A percentile compares a stretch with the other conserved stretches of the same genome.
Conservation (phyloP, 37 sponge, comb jelly and placozoan species). For the Beroe forskalii region DNA sequence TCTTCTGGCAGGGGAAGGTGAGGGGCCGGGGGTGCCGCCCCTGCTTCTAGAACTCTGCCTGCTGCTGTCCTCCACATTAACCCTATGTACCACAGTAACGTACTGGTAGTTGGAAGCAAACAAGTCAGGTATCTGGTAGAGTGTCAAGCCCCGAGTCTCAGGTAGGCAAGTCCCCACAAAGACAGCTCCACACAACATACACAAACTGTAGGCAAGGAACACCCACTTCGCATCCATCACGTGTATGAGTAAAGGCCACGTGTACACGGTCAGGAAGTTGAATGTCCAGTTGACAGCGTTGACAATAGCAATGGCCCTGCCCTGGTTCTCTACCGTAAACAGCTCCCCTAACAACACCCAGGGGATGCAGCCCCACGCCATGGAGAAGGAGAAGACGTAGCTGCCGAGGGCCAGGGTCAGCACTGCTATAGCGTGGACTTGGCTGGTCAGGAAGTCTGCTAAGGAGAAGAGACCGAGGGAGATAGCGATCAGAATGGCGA, state of each 20-base stretch:
- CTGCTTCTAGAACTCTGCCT: no score
- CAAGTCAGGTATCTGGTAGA: constrained; percentile 14
- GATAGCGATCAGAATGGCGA: background rate
- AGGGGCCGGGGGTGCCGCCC: no score
- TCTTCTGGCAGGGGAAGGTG: no score
- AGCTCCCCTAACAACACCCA: constrained; percentile 42
- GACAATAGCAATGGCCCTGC: background rate
- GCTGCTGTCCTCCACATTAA: no score
- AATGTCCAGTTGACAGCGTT: constrained; percentile 26
- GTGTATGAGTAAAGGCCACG: background rate
- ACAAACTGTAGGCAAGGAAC: background rate
- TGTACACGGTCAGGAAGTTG: constrained; percentile 33
- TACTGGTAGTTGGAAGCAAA: background rate
- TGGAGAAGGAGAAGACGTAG: constrained; percentile 57
- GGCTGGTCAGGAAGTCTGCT: background rate
- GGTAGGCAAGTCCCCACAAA: background rate
- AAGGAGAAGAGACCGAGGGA: constrained; percentile 19
- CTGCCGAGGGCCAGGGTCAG: constrained; percentile 34
- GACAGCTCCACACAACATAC: background rate
- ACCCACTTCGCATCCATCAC: background rate
- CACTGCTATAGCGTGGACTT: constrained; percentile 12
- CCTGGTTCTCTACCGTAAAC: constrained; percentile 24
- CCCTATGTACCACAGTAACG: constrained; percentile 6
- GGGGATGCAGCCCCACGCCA: constrained; percentile 59
- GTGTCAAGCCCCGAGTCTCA: constrained; percentile 8